Conservation (phyloP, 2,113 vertebrate genomes). For the Proteles cristata region DNA sequence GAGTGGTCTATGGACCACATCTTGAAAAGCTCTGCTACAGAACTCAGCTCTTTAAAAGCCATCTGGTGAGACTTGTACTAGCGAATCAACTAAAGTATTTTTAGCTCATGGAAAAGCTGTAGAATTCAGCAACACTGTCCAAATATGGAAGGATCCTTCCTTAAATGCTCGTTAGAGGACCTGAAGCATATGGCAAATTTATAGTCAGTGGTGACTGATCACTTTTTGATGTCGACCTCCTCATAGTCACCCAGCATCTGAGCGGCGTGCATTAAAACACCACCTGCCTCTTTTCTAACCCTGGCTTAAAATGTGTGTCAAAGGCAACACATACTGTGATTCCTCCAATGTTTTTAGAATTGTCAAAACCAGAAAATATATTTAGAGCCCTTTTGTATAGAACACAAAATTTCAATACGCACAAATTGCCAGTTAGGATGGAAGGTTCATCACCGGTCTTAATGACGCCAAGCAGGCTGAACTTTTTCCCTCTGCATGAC, state of each 20-base stretch:
- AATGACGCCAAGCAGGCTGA: fast-evolving
- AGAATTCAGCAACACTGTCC: neutral
- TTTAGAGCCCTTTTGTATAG: slow-evolving; percentile 69
- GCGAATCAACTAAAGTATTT: neutral
- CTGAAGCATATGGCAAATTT: neutral
- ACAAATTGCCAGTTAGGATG: neutral
- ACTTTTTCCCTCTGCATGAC: neutral
- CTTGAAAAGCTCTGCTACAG: neutral
- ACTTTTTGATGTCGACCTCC: neutral
- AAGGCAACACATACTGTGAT: neutral
- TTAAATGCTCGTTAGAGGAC: neutral
- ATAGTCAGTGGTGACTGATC: neutral
- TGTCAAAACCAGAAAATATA: slow-evolving; percentile 37
- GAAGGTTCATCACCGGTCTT: neutral
- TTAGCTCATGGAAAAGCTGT: neutral
- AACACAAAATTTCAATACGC: neutral
- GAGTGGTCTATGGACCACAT: neutral
- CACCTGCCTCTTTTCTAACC: neutral
- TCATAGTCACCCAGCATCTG: fast-evolving
- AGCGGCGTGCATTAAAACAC: neutral
- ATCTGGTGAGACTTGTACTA: neutral
- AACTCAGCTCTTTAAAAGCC: neutral
- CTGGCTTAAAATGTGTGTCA: neutral
- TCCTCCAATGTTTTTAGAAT: neutral
- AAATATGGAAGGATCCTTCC: neutral